phyloP scores from a whole-genome alignment of 2,113 vertebrate species.

The Malurus elegans region DNA sequence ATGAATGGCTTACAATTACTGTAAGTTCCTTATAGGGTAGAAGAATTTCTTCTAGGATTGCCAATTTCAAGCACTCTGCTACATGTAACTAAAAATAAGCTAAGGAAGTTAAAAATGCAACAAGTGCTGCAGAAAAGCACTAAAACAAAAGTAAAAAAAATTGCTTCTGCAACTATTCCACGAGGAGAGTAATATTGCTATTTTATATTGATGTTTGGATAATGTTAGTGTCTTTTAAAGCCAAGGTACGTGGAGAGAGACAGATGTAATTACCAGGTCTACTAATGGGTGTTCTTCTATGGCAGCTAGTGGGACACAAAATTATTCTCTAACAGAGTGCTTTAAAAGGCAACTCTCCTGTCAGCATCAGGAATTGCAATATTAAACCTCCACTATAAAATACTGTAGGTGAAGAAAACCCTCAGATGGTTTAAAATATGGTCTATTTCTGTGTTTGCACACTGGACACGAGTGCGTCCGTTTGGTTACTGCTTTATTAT shows the following conservation, averaged over 20 bases:
- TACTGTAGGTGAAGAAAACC: not conserved
- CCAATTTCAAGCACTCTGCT: not conserved
- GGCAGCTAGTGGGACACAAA: not conserved
- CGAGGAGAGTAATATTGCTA: not conserved
- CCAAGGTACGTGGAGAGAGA: not conserved
- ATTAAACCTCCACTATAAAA: not conserved
- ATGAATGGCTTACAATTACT: not conserved
- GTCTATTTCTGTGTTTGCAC: not conserved
- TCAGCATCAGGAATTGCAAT: not conserved
- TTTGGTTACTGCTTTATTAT: not conserved
- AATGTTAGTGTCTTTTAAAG: not conserved
- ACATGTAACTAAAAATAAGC: not conserved
- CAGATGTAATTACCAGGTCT: not conserved
- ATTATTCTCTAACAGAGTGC: not conserved
- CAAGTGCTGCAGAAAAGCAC: constrained; percentile 38
- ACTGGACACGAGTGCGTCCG: not conserved
- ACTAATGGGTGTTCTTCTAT: not conserved
- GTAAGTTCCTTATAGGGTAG: not conserved
- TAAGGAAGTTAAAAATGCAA: constrained; percentile 43
- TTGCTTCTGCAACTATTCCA: not conserved
- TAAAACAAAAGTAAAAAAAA: not conserved
- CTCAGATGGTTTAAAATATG: not conserved
- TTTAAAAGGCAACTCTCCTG: constrained; percentile 19
- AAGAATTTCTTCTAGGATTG: not conserved
- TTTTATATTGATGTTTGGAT: not conserved